These are phyloP conservation scores for Mycteria americana DNA, from an alignment of 2,797 vertebrate genomes.

Conservation along the genomic window DNA sequence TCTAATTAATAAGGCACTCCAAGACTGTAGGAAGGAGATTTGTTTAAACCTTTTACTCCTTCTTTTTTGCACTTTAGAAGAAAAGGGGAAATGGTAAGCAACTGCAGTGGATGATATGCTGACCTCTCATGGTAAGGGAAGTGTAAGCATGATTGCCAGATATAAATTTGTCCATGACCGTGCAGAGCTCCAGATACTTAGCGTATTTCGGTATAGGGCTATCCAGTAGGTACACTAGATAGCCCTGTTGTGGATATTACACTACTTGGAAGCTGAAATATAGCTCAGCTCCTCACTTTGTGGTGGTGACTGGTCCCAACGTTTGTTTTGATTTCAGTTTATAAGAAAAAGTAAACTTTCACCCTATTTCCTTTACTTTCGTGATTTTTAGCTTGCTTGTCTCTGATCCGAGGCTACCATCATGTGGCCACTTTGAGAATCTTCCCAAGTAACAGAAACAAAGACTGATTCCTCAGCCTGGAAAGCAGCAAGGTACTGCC, in stretches of 20 bases:
- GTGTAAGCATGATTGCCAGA: neutral
- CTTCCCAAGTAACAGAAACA: neutral
- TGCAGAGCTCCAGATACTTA: neutral
- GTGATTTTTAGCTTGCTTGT: neutral
- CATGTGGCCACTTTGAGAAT: constrained; percentile 35
- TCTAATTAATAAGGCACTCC: neutral
- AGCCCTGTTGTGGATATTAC: neutral
- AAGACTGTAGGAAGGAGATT: neutral
- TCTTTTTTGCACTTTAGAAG: neutral
- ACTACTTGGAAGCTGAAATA: neutral
- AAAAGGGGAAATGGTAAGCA: neutral
- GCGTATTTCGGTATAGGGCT: neutral
- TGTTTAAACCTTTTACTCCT: neutral
- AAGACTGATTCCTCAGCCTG: neutral
- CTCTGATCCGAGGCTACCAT: constrained; percentile 21
- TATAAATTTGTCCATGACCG: neutral
- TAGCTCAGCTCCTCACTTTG: neutral
- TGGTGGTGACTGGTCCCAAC: rapidly evolving
- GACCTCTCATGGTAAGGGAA: neutral
- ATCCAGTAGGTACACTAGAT: neutral
- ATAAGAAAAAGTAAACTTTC: neutral
- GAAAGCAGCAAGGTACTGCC: neutral
- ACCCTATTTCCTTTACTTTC: neutral
- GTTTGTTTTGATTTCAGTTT: neutral
- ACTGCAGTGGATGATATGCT: neutral